Percentiles rank a stretch among this genome's conserved stretches.
phyloP scores from a whole-genome alignment of 1,140 invertebrate genomes.

The Drosophila chauvacae region DNA sequence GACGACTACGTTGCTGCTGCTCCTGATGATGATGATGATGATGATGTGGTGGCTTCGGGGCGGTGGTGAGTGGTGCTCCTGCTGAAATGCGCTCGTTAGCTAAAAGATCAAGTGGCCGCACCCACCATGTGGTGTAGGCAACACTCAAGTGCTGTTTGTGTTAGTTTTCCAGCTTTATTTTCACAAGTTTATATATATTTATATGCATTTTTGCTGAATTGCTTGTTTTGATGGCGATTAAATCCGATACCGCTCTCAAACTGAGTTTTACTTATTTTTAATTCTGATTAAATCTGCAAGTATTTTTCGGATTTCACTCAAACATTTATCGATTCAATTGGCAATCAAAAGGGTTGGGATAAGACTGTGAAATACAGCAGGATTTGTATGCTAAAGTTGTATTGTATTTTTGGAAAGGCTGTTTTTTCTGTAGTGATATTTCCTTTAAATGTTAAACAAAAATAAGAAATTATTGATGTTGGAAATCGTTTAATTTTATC shows the following conservation, averaged over 20 bases:
- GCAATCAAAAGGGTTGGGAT: background rate
- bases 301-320: constrained; percentile 1
- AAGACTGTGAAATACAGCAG: background rate
- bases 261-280: constrained; percentile 10
- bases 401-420: background rate
- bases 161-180: constrained; percentile 70
- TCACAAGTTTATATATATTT: constrained; percentile 8
- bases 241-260: constrained; percentile 28
- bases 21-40: background rate
- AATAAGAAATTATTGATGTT: background rate
- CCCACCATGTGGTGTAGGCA: constrained; percentile 54
- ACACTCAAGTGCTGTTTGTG: constrained; percentile 80
- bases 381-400: background rate
- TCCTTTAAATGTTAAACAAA: background rate
- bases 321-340: constrained; percentile 8
- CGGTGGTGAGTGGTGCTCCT: constrained; percentile 43
- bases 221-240: constrained; percentile 68
- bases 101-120: constrained; percentile 79
- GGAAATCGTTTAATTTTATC: background rate
- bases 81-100: constrained; percentile 81
- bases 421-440: background rate
- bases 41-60: constrained; percentile 22
- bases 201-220: constrained; percentile 62
- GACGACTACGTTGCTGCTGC: background rate
- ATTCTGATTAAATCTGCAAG: constrained; percentile 7